Percentiles rank a stretch among this genome's conserved stretches.
phyloP scores from a whole-genome alignment of 2,113 vertebrate genomes.

The Taurulus bubalis region DNA sequence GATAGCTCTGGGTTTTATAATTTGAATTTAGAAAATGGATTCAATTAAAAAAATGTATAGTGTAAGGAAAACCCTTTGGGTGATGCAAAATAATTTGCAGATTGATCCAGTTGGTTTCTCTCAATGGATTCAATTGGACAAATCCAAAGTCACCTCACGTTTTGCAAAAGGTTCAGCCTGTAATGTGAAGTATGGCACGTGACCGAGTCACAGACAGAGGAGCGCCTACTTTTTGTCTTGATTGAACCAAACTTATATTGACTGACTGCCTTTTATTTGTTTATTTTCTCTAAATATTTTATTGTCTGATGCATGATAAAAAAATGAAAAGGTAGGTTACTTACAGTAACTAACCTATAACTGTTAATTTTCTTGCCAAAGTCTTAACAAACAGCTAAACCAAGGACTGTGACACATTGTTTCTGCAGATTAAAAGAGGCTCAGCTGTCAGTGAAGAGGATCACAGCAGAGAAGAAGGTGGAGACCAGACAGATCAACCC shows the following conservation, averaged over 20 bases:
- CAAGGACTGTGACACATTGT: neutral
- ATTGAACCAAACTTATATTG: neutral
- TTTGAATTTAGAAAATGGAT: neutral
- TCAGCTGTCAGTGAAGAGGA: slow-evolving; percentile 90
- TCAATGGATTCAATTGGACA: neutral
- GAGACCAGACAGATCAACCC: slow-evolving; percentile 94
- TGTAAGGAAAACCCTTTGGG: neutral
- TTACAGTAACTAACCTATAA: neutral
- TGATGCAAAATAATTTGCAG: neutral
- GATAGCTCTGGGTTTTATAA: neutral
- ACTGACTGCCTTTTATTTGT: neutral
- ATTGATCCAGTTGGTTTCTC: neutral
- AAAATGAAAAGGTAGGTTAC: neutral
- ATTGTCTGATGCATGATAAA: neutral
- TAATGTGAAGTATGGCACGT: neutral
- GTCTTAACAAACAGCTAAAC: too few relatives aligned
- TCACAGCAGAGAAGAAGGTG: slow-evolving; percentile 95
- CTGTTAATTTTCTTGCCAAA: neutral
- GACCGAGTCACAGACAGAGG: neutral
- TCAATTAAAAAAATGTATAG: neutral
- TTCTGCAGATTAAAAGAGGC: slow-evolving; percentile 90
- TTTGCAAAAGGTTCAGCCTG: neutral
- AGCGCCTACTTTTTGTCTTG: neutral
- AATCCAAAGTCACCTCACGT: neutral
- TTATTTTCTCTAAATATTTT: neutral